Evolutionary conservation across 1,140 invertebrate species (phyloP).

Genomic region (Melipona quadrifasciata): DNA sequence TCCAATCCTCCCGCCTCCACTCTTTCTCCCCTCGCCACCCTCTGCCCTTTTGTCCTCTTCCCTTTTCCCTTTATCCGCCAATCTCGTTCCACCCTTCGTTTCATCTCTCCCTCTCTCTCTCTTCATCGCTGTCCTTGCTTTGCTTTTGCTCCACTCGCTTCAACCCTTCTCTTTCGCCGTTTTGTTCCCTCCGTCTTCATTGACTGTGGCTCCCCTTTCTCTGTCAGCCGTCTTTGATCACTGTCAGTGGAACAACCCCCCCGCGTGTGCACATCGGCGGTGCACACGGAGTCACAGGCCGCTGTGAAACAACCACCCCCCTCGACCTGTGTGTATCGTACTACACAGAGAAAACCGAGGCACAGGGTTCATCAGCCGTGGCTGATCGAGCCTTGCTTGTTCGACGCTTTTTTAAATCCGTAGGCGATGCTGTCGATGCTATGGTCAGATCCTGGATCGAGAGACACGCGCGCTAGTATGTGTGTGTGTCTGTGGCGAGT

Average conservation of each 20-base stretch:
- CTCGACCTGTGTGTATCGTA: no score
- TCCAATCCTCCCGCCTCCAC: background rate
- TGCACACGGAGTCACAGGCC: conserved; percentile 27
- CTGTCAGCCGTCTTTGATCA: conserved; percentile 23
- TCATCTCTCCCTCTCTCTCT: background rate
- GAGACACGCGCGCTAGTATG: background rate
- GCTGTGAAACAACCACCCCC: conserved; percentile 13
- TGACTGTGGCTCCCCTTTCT: background rate
- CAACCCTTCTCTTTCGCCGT: background rate
- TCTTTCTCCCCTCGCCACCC: no score
- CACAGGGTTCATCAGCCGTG: conserved; percentile 61
- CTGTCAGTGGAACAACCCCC: background rate
- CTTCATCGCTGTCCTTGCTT: background rate
- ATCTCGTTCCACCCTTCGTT: background rate
- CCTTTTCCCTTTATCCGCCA: background rate
- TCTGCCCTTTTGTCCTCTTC: background rate
- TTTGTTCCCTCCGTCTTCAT: background rate
- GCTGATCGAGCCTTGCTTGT: conserved; percentile 46
- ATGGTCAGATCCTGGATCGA: background rate
- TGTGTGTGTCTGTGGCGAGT: background rate
- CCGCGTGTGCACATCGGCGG: conserved; percentile 2
- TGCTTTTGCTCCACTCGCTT: background rate
- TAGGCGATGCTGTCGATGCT: background rate
- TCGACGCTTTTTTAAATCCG: conserved; percentile 36
- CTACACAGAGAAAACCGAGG: conserved; percentile 26